These are phyloP conservation scores for Rhadinocentrus ornatus DNA, from an alignment of 2,797 vertebrate species.

Conservation along the genomic window DNA sequence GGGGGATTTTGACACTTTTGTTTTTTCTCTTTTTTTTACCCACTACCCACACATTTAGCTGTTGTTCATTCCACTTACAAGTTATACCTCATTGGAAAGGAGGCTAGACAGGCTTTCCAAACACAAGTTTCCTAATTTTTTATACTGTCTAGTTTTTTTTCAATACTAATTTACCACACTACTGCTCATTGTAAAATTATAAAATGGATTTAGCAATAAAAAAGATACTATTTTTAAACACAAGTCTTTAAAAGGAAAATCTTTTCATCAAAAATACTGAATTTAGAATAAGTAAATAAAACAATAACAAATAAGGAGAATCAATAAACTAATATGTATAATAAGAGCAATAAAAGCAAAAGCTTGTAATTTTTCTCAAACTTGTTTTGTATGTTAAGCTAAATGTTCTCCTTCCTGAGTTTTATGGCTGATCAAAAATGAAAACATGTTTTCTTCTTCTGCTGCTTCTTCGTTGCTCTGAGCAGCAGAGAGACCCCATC, in stretches of 20 bases:
- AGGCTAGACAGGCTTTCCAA: neutral
- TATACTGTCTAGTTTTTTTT: neutral
- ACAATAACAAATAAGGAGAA: neutral
- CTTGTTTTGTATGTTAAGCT: slow-evolving; percentile 1
- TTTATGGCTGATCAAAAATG: slow-evolving; percentile 34
- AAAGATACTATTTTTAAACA: no score
- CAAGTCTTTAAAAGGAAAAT: neutral
- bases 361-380: neutral
- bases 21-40: no score
- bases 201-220: neutral
- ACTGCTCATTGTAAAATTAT: neutral
- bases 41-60: neutral
- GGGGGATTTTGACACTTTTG: no score
- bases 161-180: neutral
- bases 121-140: neutral
- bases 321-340: neutral
- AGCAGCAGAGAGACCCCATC: slow-evolving; percentile 24
- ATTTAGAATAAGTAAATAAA: neutral
- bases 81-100: neutral
- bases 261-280: neutral
- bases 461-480: slow-evolving; percentile 14
- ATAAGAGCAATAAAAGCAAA: neutral
- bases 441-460: slow-evolving; percentile 28
- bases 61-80: neutral
- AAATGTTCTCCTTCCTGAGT: neutral